Percentiles rank a stretch among this genome's conserved stretches.
Conservation (phyloP, 2,797 vertebrate species). For the Oophaga sylvatica region DNA sequence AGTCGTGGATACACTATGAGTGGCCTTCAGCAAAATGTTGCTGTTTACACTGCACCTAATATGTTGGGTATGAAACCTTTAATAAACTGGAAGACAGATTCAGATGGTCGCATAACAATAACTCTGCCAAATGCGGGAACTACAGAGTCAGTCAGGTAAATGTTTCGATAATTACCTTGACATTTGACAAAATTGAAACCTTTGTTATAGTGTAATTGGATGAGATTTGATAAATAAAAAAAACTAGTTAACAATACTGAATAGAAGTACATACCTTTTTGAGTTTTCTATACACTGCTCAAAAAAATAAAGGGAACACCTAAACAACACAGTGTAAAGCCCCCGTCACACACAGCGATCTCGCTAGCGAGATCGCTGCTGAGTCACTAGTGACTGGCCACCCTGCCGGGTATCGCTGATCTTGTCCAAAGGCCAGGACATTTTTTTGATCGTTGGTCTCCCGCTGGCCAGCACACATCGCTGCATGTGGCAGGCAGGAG, state of each 20-base stretch:
- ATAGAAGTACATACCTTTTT: neutral
- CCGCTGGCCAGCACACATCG: too few relatives aligned
- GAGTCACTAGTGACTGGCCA: too few relatives aligned
- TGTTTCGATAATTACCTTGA: neutral
- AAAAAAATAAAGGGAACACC: too few relatives aligned
- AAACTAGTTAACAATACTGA: too few relatives aligned
- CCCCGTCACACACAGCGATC: too few relatives aligned
- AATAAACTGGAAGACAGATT: slow-evolving; percentile 82
- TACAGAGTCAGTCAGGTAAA: slow-evolving; percentile 85
- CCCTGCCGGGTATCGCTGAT: too few relatives aligned
- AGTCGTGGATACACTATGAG: slow-evolving; percentile 86
- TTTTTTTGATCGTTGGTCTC: too few relatives aligned
- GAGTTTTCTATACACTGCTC: too few relatives aligned
- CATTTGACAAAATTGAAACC: neutral
- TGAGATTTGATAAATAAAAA: neutral
- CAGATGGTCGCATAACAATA: slow-evolving; percentile 84
- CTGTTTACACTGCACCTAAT: slow-evolving; percentile 86
- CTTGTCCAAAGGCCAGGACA: too few relatives aligned
- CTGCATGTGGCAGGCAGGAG: too few relatives aligned
- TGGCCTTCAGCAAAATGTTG: slow-evolving; percentile 86
- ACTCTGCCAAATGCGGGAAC: slow-evolving; percentile 82
- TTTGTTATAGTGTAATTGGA: neutral
- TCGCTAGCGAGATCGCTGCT: too few relatives aligned
- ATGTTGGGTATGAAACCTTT: slow-evolving; percentile 86
- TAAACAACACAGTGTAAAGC: too few relatives aligned